A percentile compares a stretch with the other conserved stretches of the same genome.
phyloP scores from a whole-genome alignment of 2,888 invertebrate genomes.

The Mamestra brassicae region DNA sequence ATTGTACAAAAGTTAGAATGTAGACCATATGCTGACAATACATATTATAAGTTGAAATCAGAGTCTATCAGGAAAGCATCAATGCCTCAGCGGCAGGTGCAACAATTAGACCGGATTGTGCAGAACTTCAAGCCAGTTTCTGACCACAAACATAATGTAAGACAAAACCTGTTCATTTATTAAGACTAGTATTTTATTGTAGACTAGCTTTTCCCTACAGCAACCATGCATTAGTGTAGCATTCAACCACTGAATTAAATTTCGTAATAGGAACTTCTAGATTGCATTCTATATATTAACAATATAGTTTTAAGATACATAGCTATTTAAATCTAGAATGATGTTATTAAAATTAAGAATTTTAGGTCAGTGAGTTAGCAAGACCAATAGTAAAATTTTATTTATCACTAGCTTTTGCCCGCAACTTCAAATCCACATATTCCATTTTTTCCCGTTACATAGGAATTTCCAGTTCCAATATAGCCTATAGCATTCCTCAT shows the following conservation, averaged over 20 bases:
- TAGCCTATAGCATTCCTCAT: no score
- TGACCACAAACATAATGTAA: constrained; percentile 97
- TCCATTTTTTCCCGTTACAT: no score
- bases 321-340: no score
- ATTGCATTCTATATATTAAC: no score
- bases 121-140: constrained; percentile 98
- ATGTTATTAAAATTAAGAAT: no score
- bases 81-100: constrained; percentile 96
- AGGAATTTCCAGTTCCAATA: no score
- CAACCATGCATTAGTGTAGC: background rate
- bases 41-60: constrained; percentile 97
- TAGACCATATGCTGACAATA: constrained; percentile 96
- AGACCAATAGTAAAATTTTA: no score
- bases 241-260: background rate
- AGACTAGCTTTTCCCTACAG: background rate
- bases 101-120: constrained; percentile 96
- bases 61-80: constrained; percentile 97
- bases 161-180: constrained; percentile 64
- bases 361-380: no score
- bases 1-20: constrained; percentile 99
- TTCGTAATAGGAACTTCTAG: background rate
- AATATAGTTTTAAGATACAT: no score
- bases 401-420: no score
- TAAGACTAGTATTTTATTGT: background rate
- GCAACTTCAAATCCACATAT: no score